Conservation (phyloP, 2,113 vertebrate species). For the Pseudorectes ferrugineus region DNA sequence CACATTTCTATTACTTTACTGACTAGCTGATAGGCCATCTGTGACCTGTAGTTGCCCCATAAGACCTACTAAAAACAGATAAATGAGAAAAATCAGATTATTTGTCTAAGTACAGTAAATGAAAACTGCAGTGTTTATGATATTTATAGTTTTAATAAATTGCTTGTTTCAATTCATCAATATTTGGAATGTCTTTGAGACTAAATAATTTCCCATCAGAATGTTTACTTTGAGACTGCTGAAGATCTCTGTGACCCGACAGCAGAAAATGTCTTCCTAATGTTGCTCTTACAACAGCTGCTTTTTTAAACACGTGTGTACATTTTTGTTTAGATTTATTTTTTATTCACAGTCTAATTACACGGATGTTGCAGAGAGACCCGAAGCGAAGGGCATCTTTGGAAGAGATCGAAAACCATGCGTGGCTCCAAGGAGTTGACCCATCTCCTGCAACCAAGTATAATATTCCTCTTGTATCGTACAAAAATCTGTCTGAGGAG, state of each 20-base stretch:
- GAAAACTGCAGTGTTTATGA: neutral
- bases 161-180: neutral
- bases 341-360: constrained; percentile 83
- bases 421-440: constrained; percentile 95
- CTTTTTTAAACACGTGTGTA: neutral
- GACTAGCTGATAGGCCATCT: neutral
- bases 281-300: neutral
- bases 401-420: constrained; percentile 92
- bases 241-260: neutral
- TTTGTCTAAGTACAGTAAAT: neutral
- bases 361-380: constrained; percentile 95
- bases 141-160: neutral
- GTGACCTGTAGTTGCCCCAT: neutral
- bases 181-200: neutral
- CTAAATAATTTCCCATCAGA: neutral
- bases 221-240: neutral
- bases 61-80: neutral
- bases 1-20: neutral
- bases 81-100: neutral
- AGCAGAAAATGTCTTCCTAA: neutral
- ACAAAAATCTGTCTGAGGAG: constrained; percentile 95
- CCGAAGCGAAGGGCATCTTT: constrained; percentile 90
- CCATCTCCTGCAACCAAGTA: constrained; percentile 96
- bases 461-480: constrained; percentile 92
- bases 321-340: constrained; percentile 16